These are phyloP conservation scores for Trilocha varians DNA, from an alignment of 2,888 invertebrate species.

Conservation along the genomic window DNA sequence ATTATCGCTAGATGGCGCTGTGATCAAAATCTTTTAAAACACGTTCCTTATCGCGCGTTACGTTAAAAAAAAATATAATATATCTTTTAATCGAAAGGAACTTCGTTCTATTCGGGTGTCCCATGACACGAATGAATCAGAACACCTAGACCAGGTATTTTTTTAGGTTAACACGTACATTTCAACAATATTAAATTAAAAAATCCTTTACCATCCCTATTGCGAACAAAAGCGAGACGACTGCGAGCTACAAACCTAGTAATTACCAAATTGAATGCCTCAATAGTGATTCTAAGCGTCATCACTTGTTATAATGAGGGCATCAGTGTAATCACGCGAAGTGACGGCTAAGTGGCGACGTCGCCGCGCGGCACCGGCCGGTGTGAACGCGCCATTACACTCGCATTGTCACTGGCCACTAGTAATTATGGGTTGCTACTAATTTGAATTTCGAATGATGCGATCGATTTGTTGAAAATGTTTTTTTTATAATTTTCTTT, in stretches of 20 bases:
- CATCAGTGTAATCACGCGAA: slow-evolving; percentile 44
- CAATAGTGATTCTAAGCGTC: slow-evolving; percentile 65
- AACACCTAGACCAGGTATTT: too few relatives aligned
- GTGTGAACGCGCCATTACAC: slow-evolving; percentile 54
- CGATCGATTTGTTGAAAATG: slow-evolving; percentile 12
- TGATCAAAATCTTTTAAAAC: too few relatives aligned
- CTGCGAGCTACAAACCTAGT: slow-evolving; percentile 42
- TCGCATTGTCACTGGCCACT: slow-evolving; percentile 38
- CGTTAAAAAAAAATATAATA: too few relatives aligned
- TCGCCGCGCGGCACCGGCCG: slow-evolving; percentile 38
- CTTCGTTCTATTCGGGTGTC: too few relatives aligned
- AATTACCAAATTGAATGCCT: slow-evolving; percentile 70
- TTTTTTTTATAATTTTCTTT: slow-evolving; percentile 6
- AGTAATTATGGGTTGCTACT: slow-evolving; percentile 33
- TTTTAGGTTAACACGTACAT: too few relatives aligned
- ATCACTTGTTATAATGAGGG: slow-evolving; percentile 69
- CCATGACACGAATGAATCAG: too few relatives aligned
- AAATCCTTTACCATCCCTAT: slow-evolving; percentile 25
- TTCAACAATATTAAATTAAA: too few relatives aligned
- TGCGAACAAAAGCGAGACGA: slow-evolving; percentile 28
- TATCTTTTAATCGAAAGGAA: too few relatives aligned
- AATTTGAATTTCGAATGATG: slow-evolving; percentile 34
- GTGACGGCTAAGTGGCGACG: slow-evolving; percentile 56
- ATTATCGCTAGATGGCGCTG: too few relatives aligned
- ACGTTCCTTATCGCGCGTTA: too few relatives aligned